phyloP scores from a whole-genome alignment of 2,797 vertebrate species.

The Malacoraja senta region DNA sequence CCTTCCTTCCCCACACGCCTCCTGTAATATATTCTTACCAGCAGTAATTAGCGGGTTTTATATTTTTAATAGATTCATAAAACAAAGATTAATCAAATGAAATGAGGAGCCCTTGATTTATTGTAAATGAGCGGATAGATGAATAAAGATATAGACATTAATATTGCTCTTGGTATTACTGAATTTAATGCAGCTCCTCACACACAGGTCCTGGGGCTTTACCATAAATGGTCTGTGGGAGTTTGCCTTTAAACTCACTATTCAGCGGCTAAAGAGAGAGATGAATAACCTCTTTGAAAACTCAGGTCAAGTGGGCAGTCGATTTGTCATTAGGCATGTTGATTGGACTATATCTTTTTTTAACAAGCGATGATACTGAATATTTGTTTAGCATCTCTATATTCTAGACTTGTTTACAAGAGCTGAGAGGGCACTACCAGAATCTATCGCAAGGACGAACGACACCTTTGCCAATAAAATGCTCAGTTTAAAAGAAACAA shows the following conservation, averaged over 20 bases:
- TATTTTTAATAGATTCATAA: constrained; percentile 23
- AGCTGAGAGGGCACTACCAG: background rate
- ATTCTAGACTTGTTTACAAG: background rate
- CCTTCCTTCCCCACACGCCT: background rate
- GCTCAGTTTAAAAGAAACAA: background rate
- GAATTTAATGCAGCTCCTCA: background rate
- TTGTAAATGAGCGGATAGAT: background rate
- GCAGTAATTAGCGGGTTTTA: constrained; percentile 7
- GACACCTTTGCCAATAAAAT: background rate
- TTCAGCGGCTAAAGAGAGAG: background rate
- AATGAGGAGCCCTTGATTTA: constrained; percentile 2
- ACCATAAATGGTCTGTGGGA: background rate
- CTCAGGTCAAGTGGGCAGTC: constrained; percentile 58
- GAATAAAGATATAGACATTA: background rate
- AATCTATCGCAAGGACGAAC: constrained; percentile 29
- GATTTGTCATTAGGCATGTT: constrained; percentile 79
- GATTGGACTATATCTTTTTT: constrained; percentile 76
- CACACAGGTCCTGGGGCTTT: background rate
- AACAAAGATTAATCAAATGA: background rate
- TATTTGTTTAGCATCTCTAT: background rate
- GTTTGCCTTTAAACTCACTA: background rate
- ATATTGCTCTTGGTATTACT: background rate
- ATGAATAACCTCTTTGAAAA: constrained; percentile 41
- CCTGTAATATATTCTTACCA: constrained; percentile 4
- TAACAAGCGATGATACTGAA: constrained; percentile 69